phyloP scores from a whole-genome alignment of 2,888 invertebrate genomes.

The Sepioteuthis lessoniana region DNA sequence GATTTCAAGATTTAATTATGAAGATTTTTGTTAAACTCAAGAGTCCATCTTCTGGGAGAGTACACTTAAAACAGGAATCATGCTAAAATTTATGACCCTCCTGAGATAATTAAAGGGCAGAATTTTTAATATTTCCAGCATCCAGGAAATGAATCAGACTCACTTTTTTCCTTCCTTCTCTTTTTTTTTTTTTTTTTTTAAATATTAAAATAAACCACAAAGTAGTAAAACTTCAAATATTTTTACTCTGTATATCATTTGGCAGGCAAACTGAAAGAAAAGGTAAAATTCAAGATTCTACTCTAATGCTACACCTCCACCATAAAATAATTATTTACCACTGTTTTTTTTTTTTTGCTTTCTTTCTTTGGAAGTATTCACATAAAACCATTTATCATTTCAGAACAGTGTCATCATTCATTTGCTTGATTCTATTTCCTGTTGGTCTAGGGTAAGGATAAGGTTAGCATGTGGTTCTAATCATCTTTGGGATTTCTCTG shows the following conservation, averaged over 20 bases:
- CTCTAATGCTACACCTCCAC: too few relatives aligned
- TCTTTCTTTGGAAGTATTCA: not conserved
- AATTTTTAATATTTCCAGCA: not conserved
- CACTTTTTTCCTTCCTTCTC: too few relatives aligned
- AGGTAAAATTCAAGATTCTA: too few relatives aligned
- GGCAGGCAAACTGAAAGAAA: too few relatives aligned
- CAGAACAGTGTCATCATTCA: constrained; percentile 33
- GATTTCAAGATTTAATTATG: not conserved
- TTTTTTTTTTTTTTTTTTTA: too few relatives aligned
- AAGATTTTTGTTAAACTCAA: not conserved
- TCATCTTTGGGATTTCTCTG: not conserved
- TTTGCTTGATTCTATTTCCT: not conserved
- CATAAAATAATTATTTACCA: too few relatives aligned
- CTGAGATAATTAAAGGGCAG: not conserved
- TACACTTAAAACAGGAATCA: not conserved
- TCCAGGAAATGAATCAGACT: too few relatives aligned
- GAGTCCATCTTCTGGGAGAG: not conserved
- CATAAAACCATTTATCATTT: not conserved
- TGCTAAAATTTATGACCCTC: not conserved
- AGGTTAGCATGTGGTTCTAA: constrained; percentile 33
- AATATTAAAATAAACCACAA: too few relatives aligned
- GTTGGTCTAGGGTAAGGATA: not conserved
- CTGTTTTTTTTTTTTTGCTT: too few relatives aligned
- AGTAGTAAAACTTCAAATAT: too few relatives aligned
- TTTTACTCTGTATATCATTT: too few relatives aligned